A percentile compares a stretch with the other conserved stretches of the same genome.
Conservation (phyloP, 53 echinoderm and acorn worm species). For the Crossaster papposus region DNA sequence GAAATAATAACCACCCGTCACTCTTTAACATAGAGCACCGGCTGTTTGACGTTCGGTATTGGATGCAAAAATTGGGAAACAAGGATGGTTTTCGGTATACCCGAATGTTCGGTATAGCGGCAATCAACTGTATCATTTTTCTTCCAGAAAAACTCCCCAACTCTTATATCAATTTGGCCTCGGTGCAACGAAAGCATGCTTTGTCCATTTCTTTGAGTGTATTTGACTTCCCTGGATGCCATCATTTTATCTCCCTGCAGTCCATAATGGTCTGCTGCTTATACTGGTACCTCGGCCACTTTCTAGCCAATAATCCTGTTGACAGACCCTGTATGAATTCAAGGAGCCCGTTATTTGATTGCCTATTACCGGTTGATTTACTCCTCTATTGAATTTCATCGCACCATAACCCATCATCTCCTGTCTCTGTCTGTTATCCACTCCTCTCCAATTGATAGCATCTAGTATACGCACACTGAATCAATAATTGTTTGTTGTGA, state of each 20-base stretch:
- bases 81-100: too few species aligned
- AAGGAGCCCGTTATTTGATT: conserved; percentile 41
- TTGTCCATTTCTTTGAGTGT: not conserved
- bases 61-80: too few species aligned
- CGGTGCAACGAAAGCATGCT: too few species aligned
- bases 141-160: too few species aligned
- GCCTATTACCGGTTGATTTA: conserved; percentile 55
- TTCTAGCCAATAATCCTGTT: conserved; percentile 28
- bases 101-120: too few species aligned
- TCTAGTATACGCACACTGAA: conserved; percentile 9
- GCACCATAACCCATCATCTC: conserved; percentile 41
- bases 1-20: too few species aligned
- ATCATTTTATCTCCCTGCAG: not conserved
- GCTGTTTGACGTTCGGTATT: too few species aligned
- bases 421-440: not conserved
- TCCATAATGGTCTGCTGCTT: not conserved
- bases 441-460: conserved; percentile 22
- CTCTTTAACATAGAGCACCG: too few species aligned
- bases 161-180: too few species aligned
- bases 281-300: conserved; percentile 1
- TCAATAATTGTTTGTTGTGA: conserved; percentile 56
- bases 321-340: conserved; percentile 21
- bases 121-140: too few species aligned
- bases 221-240: not conserved
- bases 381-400: conserved; percentile 23